Evolutionary conservation across 1,140 invertebrate species (phyloP).

Genomic region (Oncopeltus fasciatus): DNA sequence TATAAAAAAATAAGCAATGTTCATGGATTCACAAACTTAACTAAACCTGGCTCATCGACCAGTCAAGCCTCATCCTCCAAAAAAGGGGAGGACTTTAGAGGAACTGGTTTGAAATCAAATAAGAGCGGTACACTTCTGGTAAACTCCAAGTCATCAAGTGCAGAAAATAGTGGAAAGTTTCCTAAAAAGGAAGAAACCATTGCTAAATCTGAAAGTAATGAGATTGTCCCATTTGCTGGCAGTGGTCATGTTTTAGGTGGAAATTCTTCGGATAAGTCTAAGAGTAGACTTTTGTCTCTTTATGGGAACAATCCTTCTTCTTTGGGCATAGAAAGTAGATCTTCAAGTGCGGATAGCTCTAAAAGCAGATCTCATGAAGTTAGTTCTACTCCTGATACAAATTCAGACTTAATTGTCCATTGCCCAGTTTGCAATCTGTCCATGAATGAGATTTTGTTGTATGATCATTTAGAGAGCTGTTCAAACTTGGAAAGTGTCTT

Average conservation of each 20-base stretch:
- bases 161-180: not conserved
- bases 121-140: conserved; percentile 9
- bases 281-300: not conserved
- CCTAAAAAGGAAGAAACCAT: not conserved
- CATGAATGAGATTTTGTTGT: too few relatives aligned
- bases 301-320: not conserved
- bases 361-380: not conserved
- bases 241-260: not conserved
- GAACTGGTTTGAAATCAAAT: not conserved
- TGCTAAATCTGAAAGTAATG: too few relatives aligned
- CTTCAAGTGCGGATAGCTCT: not conserved
- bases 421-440: conserved; percentile 9
- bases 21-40: conserved; percentile 12
- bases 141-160: conserved; percentile 1
- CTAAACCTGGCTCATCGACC: not conserved
- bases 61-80: not conserved
- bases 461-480: not conserved
- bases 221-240: not conserved
- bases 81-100: not conserved
- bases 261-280: not conserved
- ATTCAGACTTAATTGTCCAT: not conserved
- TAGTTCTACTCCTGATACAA: not conserved
- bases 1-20: not conserved
- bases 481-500: not conserved
- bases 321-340: too few relatives aligned